A percentile compares a stretch with the other conserved stretches of the same genome.
phyloP scores from a whole-genome alignment of 2,888 invertebrate species.

The Drosophila suboccidentalis region DNA sequence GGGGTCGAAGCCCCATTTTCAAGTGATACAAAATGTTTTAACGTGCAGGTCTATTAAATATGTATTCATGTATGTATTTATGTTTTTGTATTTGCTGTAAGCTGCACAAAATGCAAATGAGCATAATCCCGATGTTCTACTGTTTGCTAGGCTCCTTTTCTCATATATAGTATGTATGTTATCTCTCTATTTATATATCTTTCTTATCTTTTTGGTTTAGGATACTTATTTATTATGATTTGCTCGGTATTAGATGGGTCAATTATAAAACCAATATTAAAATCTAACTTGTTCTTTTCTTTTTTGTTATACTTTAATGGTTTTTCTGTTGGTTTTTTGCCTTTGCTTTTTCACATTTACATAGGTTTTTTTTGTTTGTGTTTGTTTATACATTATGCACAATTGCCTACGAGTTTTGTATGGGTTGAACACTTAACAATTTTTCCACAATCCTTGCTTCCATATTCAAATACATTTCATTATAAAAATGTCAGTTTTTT shows the following conservation, averaged over 20 bases:
- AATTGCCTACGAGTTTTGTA: conserved; percentile 37
- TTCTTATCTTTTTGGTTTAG: conserved; percentile 15
- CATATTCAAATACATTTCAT: conserved; percentile 22
- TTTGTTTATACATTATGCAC: conserved; percentile 52
- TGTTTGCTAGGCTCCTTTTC: conserved; percentile 29
- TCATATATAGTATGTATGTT: neutral
- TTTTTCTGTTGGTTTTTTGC: conserved; percentile 10
- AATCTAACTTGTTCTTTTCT: conserved; percentile 36
- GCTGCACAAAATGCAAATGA: conserved; percentile 50
- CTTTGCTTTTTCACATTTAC: conserved; percentile 17
- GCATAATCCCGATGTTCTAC: conserved; percentile 41
- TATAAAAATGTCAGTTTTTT: conserved; percentile 46
- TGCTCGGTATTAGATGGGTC: conserved; percentile 46
- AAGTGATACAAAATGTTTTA: conserved; percentile 32
- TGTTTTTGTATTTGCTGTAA: conserved; percentile 40
- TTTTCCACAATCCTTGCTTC: conserved; percentile 27
- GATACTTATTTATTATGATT: conserved; percentile 51
- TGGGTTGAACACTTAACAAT: conserved; percentile 53
- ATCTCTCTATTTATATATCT: conserved; percentile 5
- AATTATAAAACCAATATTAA: conserved; percentile 57
- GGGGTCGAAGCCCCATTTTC: conserved; percentile 19
- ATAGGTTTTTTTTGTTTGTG: conserved; percentile 18
- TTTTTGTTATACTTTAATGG: conserved; percentile 25
- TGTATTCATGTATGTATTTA: conserved; percentile 37
- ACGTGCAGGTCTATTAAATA: conserved; percentile 55